Conservation (phyloP, 2,113 vertebrate genomes). For the Cebidichthys violaceus region DNA sequence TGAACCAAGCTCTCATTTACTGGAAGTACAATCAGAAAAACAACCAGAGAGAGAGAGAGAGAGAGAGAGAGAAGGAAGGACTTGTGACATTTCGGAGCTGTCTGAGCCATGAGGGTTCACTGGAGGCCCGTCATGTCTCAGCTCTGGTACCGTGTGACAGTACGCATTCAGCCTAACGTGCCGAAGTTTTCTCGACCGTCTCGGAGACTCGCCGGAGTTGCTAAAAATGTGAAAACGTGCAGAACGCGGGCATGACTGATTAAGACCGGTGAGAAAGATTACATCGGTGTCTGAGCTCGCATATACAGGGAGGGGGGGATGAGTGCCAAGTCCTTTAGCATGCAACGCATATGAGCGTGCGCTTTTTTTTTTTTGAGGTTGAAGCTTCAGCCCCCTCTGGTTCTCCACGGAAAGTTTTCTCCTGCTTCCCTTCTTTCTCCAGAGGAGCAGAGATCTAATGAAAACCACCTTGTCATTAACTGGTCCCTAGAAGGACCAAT, state of each 20-base stretch:
- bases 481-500: constrained; percentile 53
- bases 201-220: constrained; percentile 15
- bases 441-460: constrained; percentile 70
- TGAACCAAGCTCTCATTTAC: constrained; percentile 51
- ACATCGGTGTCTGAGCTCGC: constrained; percentile 26
- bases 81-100: constrained; percentile 40
- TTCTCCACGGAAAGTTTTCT: constrained; percentile 44
- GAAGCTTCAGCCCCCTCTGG: constrained; percentile 47
- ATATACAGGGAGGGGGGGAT: neutral
- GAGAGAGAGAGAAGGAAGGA: constrained; percentile 28
- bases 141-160: neutral
- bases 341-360: constrained; percentile 40
- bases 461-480: constrained; percentile 77
- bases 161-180: constrained; percentile 36
- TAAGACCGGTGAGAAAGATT: constrained; percentile 43
- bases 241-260: constrained; percentile 54
- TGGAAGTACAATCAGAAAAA: constrained; percentile 29
- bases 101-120: constrained; percentile 30
- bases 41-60: constrained; percentile 15
- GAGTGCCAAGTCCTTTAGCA: constrained; percentile 46
- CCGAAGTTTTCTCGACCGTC: constrained; percentile 34
- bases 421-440: constrained; percentile 53
- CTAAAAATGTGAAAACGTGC: constrained; percentile 55
- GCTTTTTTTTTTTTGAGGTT: neutral
- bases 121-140: neutral